phyloP scores from a whole-genome alignment of 2,888 invertebrate genomes.

The Zygothrica quintamaculata region DNA sequence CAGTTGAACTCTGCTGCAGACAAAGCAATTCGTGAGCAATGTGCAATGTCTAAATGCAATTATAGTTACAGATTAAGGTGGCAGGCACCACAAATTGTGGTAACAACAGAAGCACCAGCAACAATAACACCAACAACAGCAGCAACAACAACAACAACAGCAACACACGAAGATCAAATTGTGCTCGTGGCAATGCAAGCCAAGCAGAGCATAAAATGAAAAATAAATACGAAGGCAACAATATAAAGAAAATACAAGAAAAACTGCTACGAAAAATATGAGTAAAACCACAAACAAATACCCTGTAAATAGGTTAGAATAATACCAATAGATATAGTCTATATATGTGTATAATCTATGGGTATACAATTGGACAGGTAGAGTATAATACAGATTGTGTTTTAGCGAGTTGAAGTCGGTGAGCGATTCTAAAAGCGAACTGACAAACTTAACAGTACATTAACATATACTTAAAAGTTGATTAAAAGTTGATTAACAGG shows the following conservation, averaged over 20 bases:
- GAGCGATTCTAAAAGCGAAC: too few species aligned
- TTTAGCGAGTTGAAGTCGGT: too few species aligned
- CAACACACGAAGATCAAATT: slow-evolving; percentile 56
- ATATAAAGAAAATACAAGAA: slow-evolving; percentile 7
- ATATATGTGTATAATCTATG: too few species aligned
- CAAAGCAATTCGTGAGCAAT: slow-evolving; percentile 27
- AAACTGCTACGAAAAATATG: slow-evolving; percentile 1
- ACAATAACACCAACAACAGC: slow-evolving; percentile 4
- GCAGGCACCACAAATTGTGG: slow-evolving; percentile 43
- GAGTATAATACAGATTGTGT: too few species aligned
- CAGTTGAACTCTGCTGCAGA: slow-evolving; percentile 37
- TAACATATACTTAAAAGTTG: too few species aligned
- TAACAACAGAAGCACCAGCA: slow-evolving; percentile 3
- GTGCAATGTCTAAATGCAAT: slow-evolving; percentile 53
- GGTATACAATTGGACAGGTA: too few species aligned
- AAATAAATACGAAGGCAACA: slow-evolving; percentile 74
- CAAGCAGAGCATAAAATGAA: slow-evolving; percentile 73
- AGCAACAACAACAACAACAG: slow-evolving; percentile 6
- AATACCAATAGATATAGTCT: neutral
- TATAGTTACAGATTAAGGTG: slow-evolving; percentile 54
- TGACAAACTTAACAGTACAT: too few species aligned
- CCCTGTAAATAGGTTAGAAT: slow-evolving; percentile 2
- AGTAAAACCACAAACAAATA: neutral
- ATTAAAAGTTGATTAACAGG: too few species aligned
- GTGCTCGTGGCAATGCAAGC: slow-evolving; percentile 64